Conservation (phyloP, 2,888 invertebrate species). For the Mesoligia furuncula region DNA sequence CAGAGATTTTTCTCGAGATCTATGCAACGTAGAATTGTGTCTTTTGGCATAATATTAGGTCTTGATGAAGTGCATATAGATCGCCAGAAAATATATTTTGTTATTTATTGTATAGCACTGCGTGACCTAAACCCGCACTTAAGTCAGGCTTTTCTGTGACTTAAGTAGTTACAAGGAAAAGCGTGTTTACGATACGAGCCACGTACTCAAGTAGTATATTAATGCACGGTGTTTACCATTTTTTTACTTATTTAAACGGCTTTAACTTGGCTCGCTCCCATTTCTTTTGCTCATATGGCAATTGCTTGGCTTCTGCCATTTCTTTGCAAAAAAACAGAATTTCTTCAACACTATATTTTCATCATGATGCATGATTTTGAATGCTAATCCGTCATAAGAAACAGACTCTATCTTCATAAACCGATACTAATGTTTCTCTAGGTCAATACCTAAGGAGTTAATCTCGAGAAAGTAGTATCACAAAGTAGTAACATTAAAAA, state of each 20-base stretch:
- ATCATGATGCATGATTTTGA: background rate
- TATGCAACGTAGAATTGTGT: background rate
- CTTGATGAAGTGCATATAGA: background rate
- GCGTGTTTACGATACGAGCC: no score
- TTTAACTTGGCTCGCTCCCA: background rate
- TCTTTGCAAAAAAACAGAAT: background rate
- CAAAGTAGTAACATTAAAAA: no score
- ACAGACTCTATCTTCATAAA: constrained; percentile 10
- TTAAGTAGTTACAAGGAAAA: no score
- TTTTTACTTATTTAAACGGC: no score
- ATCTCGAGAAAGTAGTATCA: constrained; percentile 43
- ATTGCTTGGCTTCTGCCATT: background rate
- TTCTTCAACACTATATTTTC: background rate
- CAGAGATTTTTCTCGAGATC: background rate
- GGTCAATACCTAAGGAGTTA: constrained; percentile 22
- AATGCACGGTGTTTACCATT: no score
- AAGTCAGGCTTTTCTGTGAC: no score
- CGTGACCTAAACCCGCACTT: no score
- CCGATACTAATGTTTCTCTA: constrained; percentile 23
- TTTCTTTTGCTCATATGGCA: background rate
- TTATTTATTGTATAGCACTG: no score
- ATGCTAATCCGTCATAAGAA: background rate
- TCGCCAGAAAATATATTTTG: background rate
- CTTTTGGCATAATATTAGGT: background rate
- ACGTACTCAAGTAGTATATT: no score